phyloP scores from a whole-genome alignment of 2,888 invertebrate species.

The Stegophylla sp. region DNA sequence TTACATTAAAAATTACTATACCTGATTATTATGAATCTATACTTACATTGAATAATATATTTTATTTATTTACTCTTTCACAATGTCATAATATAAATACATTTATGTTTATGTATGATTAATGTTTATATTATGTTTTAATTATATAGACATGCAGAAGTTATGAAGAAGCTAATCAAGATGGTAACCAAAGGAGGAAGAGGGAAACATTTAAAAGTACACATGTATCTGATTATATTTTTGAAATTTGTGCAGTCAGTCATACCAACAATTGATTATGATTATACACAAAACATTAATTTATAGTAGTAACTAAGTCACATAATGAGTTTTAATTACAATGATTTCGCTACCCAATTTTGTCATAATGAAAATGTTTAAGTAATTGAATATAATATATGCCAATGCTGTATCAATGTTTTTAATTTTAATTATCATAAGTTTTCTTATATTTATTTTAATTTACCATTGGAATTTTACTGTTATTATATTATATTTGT shows the following conservation, averaged over 20 bases:
- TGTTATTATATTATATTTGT: no score
- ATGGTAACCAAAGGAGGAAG: slow-evolving; percentile 97
- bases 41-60: no score
- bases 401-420: no score
- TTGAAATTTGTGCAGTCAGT: slow-evolving; percentile 99
- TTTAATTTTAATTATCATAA: no score
- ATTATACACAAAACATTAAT: slow-evolving; percentile 93
- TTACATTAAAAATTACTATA: no score
- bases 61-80: no score
- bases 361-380: no score
- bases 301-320: slow-evolving; percentile 58
- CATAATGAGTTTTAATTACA: neutral
- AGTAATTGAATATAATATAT: no score
- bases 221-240: slow-evolving; percentile 98
- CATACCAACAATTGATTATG: slow-evolving; percentile 99
- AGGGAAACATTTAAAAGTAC: slow-evolving; percentile 94
- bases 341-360: neutral
- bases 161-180: slow-evolving; percentile 99
- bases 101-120: neutral
- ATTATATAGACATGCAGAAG: slow-evolving; percentile 89
- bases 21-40: no score
- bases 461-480: no score
- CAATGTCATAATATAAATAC: no score
- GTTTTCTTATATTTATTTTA: no score
- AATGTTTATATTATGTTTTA: neutral